Evolutionary conservation across 53 echinoderm and acorn worm species (phyloP).

Genomic region (Stichopus horrens): DNA sequence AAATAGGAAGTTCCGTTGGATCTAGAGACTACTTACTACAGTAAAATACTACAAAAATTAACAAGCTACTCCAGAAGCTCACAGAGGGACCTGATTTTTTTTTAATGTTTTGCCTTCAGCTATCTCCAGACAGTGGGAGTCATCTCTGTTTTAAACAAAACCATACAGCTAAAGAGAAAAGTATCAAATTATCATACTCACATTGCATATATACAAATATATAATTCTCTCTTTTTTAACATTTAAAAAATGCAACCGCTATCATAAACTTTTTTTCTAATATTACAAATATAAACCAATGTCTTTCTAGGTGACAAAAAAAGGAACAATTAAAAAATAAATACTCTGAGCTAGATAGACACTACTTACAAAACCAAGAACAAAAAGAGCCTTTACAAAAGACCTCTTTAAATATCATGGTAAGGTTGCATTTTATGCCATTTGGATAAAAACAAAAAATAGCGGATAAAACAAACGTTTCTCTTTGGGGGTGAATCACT

Average conservation of each 20-base stretch:
- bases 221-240: not conserved
- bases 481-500: not conserved
- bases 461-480: not conserved
- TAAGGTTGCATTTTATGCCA: not conserved
- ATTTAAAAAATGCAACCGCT: not conserved
- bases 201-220: slow-evolving; percentile 3
- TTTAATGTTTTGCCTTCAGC: too few relatives aligned
- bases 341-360: not conserved
- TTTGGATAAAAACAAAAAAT: not conserved
- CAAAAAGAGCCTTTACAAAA: not conserved
- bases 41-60: too few relatives aligned
- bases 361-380: not conserved
- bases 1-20: too few relatives aligned
- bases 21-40: too few relatives aligned
- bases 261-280: not conserved
- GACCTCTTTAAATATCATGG: not conserved
- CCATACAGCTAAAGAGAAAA: not conserved
- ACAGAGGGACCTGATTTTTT: too few relatives aligned
- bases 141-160: too few relatives aligned
- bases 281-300: not conserved
- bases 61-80: too few relatives aligned
- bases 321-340: not conserved
- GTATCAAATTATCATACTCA: not conserved
- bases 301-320: not conserved
- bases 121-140: too few relatives aligned